A percentile compares a stretch with the other conserved stretches of the same genome.
Conservation (phyloP, 1,140 invertebrate genomes). For the Calosoma granatense region DNA sequence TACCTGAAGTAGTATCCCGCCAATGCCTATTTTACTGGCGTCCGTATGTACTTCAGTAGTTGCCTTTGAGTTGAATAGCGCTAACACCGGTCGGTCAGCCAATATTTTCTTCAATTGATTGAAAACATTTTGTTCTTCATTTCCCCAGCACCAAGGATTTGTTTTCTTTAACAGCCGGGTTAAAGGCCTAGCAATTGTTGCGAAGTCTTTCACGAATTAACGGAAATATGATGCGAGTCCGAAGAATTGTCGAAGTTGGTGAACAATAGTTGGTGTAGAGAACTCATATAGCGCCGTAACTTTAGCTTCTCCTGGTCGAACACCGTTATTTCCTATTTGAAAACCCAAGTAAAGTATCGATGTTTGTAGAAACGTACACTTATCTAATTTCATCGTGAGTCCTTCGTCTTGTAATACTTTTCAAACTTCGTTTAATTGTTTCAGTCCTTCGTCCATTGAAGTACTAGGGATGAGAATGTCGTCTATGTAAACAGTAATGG, state of each 20-base stretch:
- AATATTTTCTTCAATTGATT: constrained; percentile 14
- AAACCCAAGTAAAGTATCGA: constrained; percentile 26
- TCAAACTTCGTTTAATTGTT: constrained; percentile 21
- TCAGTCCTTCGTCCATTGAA: constrained; percentile 19
- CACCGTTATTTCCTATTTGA: constrained; percentile 22
- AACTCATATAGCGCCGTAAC: constrained; percentile 26
- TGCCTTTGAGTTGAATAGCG: constrained; percentile 19
- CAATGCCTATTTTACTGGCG: constrained; percentile 22
- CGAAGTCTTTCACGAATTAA: constrained; percentile 25
- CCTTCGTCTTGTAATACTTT: constrained; percentile 15
- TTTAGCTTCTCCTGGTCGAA: constrained; percentile 26
- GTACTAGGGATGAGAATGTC: constrained; percentile 22
- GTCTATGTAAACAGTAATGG: constrained; percentile 19
- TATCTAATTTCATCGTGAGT: constrained; percentile 27
- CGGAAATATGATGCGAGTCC: constrained; percentile 29
- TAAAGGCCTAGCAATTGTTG: constrained; percentile 24
- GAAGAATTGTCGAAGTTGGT: constrained; percentile 30
- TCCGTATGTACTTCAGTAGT: constrained; percentile 26
- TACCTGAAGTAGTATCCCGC: constrained; percentile 18
- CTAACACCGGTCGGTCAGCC: constrained; percentile 18
- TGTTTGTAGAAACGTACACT: constrained; percentile 26
- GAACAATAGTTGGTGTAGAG: constrained; percentile 21
- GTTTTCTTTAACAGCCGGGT: constrained; percentile 26
- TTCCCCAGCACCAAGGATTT: constrained; percentile 22
- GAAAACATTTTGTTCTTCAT: constrained; percentile 21